phyloP scores from a whole-genome alignment of 2,797 vertebrate species.

The Pristis pectinata region DNA sequence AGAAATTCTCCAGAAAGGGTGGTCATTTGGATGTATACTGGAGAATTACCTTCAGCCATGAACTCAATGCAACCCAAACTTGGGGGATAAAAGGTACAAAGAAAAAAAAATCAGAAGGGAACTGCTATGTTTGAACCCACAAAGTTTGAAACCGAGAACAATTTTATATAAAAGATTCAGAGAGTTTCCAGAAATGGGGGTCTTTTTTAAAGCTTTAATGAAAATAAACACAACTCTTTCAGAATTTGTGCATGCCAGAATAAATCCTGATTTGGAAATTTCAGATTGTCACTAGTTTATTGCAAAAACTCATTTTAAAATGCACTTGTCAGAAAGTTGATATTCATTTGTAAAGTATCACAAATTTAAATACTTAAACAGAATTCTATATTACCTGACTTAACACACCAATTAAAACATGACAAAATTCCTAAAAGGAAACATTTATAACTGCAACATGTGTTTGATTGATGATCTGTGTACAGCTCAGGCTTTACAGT shows the following conservation, averaged over 20 bases:
- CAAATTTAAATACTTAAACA: not conserved
- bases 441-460: not conserved
- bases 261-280: not conserved
- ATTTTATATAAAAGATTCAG: not conserved
- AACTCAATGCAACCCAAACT: not conserved
- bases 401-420: not conserved
- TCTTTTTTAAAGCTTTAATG: not conserved
- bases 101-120: not conserved
- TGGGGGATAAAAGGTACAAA: not conserved
- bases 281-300: not conserved
- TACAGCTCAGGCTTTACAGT: constrained; percentile 20
- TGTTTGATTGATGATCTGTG: constrained; percentile 18
- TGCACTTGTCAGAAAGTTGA: not conserved
- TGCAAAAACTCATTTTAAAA: not conserved
- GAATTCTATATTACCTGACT: not conserved
- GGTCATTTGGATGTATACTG: not conserved
- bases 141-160: not conserved
- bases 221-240: not conserved
- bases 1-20: not conserved
- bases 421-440: not conserved
- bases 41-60: not conserved
- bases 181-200: not conserved
- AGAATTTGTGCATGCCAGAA: not conserved
- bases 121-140: not conserved
- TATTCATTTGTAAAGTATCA: not conserved